Base-by-base conservation (phyloP, 2,888 invertebrate genomes). In the Netelia melanura region DNA sequence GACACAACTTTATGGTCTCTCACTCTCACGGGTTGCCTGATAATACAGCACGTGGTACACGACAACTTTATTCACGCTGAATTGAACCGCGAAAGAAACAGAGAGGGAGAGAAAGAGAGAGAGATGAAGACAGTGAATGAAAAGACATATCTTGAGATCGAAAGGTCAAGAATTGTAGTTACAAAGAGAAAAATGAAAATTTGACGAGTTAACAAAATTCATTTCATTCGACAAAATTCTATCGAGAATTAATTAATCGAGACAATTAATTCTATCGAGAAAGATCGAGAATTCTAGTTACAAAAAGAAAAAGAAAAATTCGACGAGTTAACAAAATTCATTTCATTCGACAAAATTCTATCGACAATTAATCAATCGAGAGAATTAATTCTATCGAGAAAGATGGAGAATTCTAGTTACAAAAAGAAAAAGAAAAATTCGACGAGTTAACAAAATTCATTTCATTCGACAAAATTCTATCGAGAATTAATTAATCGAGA, bases 1-100 rank as follows among this genome's bases (percentile, higher is more conserved):
- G 84, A 72, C 77, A 52, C 71, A 67, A 80, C 80, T 84, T 84
- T 84, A 82, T 82, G 56, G 68, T 75, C 25, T 58, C 67, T 75
- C 44, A 30, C 58, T 68, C 65, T 54, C n/a, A 38, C 38, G 9
- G 8, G 21, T 14, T 61, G 48, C 23, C 84, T 54, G 77, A 84
- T 83, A 82, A 86, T 77, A 76, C 84, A 56, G 68, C 77, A 83
- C 84, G 77, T 81, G 81, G 11, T 56, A 62, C 56, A 79, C 56
- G 67, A 86, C 86, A 84, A 84, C 80, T 84, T 79, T 72, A 84
- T 86, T 79, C 72, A 64, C 56, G 25, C 38, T 79, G 71, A 61
- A 71, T 71, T 58, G 64, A 67, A 61, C 48, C 62, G 62, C 25
- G 79, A 79, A 56, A 54, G 61, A 72, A 65, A 54, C 23, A 61